Percentiles rank a stretch among this genome's conserved stretches.
Conservation (phyloP, 2,888 invertebrate genomes). For the Tillus elongatus region DNA sequence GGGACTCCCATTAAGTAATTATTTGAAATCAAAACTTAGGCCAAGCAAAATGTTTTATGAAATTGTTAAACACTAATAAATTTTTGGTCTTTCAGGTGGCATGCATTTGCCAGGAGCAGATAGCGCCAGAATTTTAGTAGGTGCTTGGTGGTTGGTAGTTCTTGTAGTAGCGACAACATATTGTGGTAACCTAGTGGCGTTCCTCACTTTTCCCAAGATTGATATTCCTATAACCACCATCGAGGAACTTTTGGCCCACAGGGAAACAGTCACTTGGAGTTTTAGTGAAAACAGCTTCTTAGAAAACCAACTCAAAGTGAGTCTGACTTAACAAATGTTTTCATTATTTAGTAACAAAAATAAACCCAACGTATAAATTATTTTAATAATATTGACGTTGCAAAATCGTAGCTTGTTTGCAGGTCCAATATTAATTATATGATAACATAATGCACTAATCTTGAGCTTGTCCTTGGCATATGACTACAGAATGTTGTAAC, state of each 20-base stretch:
- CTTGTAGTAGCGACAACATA: constrained; percentile 84
- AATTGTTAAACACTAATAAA: too few relatives aligned
- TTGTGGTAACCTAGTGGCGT: constrained; percentile 86
- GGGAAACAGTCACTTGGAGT: constrained; percentile 62
- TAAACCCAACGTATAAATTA: not conserved
- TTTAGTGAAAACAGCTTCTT: constrained; percentile 66
- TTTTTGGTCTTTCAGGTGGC: too few relatives aligned
- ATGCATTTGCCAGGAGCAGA: constrained; percentile 78
- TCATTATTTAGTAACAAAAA: not conserved
- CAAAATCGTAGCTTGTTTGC: too few relatives aligned
- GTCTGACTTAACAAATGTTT: not conserved
- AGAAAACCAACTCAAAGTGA: constrained; percentile 53
- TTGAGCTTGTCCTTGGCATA: too few relatives aligned
- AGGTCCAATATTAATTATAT: too few relatives aligned
- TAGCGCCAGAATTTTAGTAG: constrained; percentile 76
- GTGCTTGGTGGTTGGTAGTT: constrained; percentile 89
- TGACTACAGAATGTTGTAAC: too few relatives aligned
- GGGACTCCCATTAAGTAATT: too few relatives aligned
- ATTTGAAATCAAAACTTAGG: too few relatives aligned
- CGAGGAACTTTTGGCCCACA: constrained; percentile 52
- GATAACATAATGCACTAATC: too few relatives aligned
- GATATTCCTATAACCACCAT: constrained; percentile 62
- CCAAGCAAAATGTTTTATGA: too few relatives aligned
- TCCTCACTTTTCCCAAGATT: constrained; percentile 82
- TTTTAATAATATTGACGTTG: too few relatives aligned